A percentile compares a stretch with the other conserved stretches of the same genome.
phyloP scores from a whole-genome alignment of 2,888 invertebrate genomes.

The Heliconius erato region DNA sequence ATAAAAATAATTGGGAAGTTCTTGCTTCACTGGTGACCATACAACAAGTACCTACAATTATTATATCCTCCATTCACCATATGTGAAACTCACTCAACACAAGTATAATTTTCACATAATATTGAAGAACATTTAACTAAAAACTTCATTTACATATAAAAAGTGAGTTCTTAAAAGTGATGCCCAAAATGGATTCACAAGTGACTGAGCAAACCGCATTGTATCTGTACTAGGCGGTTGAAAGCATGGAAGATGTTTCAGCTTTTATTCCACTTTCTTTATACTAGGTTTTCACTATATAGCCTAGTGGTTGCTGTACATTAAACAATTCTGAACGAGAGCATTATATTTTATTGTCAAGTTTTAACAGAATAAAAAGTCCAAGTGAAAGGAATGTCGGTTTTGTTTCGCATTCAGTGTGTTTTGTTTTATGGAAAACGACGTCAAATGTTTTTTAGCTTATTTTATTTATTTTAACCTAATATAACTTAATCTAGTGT shows the following conservation, averaged over 20 bases:
- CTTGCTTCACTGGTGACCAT: not conserved
- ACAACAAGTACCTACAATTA: not conserved
- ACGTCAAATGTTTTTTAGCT: not conserved
- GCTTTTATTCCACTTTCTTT: constrained; percentile 30
- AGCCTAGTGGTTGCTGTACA: constrained; percentile 23
- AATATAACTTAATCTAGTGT: too few species aligned
- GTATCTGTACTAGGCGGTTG: constrained; percentile 22
- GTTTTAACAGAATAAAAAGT: constrained; percentile 9
- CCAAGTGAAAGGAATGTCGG: not conserved
- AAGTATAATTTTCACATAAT: not conserved
- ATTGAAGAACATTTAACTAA: constrained; percentile 12
- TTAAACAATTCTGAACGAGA: constrained; percentile 27
- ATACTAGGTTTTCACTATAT: not conserved
- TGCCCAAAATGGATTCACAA: constrained; percentile 32
- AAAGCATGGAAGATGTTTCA: constrained; percentile 28
- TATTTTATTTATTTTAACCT: not conserved
- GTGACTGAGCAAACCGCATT: constrained; percentile 39
- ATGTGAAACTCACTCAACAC: not conserved
- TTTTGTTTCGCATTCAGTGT: not conserved
- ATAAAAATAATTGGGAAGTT: not conserved
- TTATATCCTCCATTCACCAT: not conserved
- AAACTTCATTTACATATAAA: constrained; percentile 27
- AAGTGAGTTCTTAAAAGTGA: constrained; percentile 16
- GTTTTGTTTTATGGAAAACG: not conserved
- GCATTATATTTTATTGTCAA: constrained; percentile 26